These are phyloP conservation scores for Xestia sexstrigata DNA, from an alignment of 2,888 invertebrate species.

Conservation along the genomic window DNA sequence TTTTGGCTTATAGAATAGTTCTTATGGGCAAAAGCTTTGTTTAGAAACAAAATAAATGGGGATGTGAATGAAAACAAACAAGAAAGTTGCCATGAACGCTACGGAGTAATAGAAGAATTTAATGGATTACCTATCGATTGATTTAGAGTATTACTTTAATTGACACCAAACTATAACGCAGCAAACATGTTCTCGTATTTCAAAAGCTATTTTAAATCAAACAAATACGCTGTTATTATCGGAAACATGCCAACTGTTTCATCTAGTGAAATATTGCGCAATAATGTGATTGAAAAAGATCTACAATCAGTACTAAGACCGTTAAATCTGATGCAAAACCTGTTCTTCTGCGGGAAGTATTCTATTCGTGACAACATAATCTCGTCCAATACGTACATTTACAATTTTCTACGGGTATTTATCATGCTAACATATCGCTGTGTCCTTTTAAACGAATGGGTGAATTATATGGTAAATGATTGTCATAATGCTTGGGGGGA, in stretches of 20 bases:
- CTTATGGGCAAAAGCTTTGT: no score
- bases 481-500: neutral
- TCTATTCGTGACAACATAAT: slow-evolving; percentile 9
- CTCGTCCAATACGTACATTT: neutral
- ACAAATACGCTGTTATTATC: neutral
- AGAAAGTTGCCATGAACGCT: neutral
- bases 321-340: slow-evolving; percentile 13
- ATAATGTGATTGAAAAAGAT: slow-evolving; percentile 21
- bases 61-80: neutral
- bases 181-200: neutral
- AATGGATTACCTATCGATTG: neutral
- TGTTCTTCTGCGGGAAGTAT: slow-evolving; percentile 26
- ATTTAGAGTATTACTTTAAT: neutral
- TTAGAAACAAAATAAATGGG: neutral
- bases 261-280: neutral
- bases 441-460: neutral
- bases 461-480: neutral
- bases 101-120: neutral
- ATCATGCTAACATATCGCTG: neutral
- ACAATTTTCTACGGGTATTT: neutral
- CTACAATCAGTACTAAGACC: slow-evolving; percentile 35
- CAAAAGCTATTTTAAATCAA: neutral
- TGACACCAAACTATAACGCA: neutral
- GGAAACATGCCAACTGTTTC: neutral
- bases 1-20: no score